Evolutionary conservation across 2,113 vertebrate genomes (phyloP).

Genomic region (Fregetta grallaria): DNA sequence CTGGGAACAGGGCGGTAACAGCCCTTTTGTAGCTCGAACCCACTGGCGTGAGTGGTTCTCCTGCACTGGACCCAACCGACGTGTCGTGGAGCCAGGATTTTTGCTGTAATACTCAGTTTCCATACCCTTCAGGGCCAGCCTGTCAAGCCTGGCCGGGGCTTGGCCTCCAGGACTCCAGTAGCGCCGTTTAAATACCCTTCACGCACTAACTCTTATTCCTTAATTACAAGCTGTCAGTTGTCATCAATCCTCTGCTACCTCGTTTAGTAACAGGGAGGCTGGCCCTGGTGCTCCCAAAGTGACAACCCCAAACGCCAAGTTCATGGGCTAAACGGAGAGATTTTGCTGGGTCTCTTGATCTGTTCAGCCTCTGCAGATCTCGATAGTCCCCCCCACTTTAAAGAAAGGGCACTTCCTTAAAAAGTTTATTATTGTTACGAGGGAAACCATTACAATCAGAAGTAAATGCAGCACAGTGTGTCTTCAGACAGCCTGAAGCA

Average conservation of each 20-base stretch:
- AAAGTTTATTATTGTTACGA: neutral
- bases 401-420: neutral
- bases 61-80: rapidly evolving
- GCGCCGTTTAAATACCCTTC: neutral
- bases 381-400: neutral
- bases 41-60: rapidly evolving
- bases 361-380: neutral
- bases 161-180: neutral
- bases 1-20: neutral
- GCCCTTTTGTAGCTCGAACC: neutral
- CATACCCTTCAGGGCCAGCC: neutral
- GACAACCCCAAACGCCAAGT: neutral
- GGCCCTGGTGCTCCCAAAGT: neutral
- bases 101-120: neutral
- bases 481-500: conserved; percentile 8
- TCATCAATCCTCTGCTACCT: neutral
- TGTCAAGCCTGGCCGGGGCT: neutral
- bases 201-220: neutral
- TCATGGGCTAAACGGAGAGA: neutral
- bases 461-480: neutral
- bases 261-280: neutral
- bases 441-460: neutral
- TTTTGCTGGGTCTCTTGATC: neutral
- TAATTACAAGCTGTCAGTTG: neutral
- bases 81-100: neutral